Conservation (phyloP, 2,888 invertebrate genomes). For the Hydriomena furcata region DNA sequence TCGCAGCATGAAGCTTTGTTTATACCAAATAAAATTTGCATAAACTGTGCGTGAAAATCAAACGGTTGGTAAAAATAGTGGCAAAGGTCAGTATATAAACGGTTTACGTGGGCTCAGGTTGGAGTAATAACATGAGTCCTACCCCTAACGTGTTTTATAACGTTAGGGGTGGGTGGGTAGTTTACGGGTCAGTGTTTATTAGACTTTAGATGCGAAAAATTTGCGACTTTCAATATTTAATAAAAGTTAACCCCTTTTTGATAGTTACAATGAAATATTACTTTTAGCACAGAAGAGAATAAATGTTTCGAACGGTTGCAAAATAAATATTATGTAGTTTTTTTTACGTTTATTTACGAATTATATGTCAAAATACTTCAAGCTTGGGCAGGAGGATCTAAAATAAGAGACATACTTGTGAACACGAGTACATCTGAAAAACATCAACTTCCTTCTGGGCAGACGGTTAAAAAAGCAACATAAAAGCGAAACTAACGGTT, state of each 20-base stretch:
- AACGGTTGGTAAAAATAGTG: neutral
- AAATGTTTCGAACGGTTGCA: too few relatives aligned
- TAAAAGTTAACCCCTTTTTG: neutral
- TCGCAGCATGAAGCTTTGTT: too few relatives aligned
- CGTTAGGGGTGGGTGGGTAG: neutral
- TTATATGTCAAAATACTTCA: too few relatives aligned
- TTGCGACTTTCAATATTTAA: constrained; percentile 1
- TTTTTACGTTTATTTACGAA: too few relatives aligned
- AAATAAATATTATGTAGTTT: too few relatives aligned
- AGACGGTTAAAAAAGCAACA: neutral
- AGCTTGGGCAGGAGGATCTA: too few relatives aligned
- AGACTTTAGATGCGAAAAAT: neutral
- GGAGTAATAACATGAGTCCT: neutral
- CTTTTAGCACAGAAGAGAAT: too few relatives aligned
- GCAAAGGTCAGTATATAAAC: neutral
- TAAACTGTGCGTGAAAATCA: too few relatives aligned
- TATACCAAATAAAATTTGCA: too few relatives aligned
- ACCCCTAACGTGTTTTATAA: constrained; percentile 1
- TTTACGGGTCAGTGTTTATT: neutral
- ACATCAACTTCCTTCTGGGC: too few relatives aligned
- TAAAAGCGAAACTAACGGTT: neutral
- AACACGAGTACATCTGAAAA: too few relatives aligned
- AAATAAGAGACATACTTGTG: too few relatives aligned
- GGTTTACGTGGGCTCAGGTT: neutral
- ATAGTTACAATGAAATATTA: neutral